Conservation (phyloP, 2,113 vertebrate genomes). For the Zapornia atra region DNA sequence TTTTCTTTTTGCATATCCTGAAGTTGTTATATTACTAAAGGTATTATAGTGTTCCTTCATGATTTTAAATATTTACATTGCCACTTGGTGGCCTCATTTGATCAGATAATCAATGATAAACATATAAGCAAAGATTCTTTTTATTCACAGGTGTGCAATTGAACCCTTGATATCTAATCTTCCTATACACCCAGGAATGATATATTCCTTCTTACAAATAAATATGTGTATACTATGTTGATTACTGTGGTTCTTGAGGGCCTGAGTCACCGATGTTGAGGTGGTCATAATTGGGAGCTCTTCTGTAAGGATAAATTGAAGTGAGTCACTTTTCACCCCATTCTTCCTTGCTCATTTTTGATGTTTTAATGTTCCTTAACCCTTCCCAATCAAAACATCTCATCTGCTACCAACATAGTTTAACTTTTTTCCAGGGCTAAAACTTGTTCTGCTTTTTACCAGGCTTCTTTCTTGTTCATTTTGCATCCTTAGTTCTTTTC, state of each 20-base stretch:
- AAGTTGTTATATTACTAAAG: background rate
- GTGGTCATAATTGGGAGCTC: background rate
- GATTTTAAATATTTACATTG: background rate
- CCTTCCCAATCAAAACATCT: background rate
- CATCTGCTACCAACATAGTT: background rate
- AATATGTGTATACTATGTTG: background rate
- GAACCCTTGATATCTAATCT: background rate
- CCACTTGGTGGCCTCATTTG: conserved; percentile 60
- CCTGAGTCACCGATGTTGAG: background rate
- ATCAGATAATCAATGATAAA: background rate
- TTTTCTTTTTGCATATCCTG: background rate
- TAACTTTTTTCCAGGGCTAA: background rate
- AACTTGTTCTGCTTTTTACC: background rate
- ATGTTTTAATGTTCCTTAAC: background rate
- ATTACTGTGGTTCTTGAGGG: background rate
- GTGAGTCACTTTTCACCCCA: background rate
- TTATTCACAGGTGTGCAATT: background rate
- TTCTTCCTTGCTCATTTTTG: background rate
- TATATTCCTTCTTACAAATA: background rate
- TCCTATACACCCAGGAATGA: background rate
- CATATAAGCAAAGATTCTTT: background rate
- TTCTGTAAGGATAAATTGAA: background rate
- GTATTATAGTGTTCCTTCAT: background rate
- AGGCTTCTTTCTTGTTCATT: background rate
- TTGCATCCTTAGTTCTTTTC: background rate